Base-by-base conservation (phyloP, 2,888 invertebrate species). In the Ferdinandea cuprea region DNA sequence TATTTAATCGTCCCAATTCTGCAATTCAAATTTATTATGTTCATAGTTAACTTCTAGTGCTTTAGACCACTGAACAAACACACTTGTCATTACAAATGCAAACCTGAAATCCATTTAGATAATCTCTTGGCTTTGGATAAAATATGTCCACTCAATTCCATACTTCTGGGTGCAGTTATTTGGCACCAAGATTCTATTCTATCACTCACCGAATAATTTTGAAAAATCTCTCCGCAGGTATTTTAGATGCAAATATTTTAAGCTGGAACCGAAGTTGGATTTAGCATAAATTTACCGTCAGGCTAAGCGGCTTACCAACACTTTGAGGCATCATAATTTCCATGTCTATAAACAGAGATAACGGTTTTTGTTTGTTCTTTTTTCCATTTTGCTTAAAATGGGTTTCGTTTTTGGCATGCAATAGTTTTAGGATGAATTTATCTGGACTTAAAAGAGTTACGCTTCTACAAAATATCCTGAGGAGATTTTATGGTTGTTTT, bases 191-290 rank as follows among this genome's bases (percentile, higher is more conserved):
- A n/a, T 48, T 19, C 11, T 1, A 11, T 40, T 69, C 48, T 69
- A 58, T 69, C 69, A 78, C 44, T 59, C 50, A 44, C 28, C 8
- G 35, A 46, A 59, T 68, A 32, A 52, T 42, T 66, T 68, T 4
- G 28, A 21, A 59, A 68, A 68, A 35, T 58, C 17, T 48, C 58
- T 66, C 15, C 35, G 21, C 58, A 72, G 37, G 37, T 65, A 58
- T 40, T 58, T 72, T 40, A 30, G 35, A 77, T 77, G 77, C 63
- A 77, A 77, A 77, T 69, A 65, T 44, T 72, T 78, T 37, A 66
- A 72, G 35, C 58, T 37, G 50, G 19, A n/a, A 42, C 72, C 63
- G 3, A 11, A 44, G 50, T 58, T 11, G 32, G 28, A 46, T 35
- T 72, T 50, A 28, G 65, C 42, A 78, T 78, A 65, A 17, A 78